Conservation (phyloP, 2,113 vertebrate species). For the Peromyscus maniculatus region DNA sequence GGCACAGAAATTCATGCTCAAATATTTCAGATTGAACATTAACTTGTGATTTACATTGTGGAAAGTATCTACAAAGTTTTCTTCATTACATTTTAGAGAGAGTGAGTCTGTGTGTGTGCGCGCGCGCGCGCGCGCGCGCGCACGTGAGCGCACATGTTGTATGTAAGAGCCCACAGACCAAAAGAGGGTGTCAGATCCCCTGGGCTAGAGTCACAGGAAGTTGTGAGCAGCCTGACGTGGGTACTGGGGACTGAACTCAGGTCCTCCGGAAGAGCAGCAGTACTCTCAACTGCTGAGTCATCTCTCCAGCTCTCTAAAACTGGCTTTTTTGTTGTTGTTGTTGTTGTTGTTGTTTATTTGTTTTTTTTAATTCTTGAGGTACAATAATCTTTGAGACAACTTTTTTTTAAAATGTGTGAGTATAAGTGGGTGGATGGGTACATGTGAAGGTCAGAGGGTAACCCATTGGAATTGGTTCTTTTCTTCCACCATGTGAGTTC, state of each 20-base stretch:
- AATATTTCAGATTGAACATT: not conserved
- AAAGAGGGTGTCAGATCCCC: not conserved
- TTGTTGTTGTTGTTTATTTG: not conserved
- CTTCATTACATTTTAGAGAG: not conserved
- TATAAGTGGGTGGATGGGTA: not conserved
- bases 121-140: not conserved
- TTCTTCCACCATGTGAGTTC: too few species aligned
- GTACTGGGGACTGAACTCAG: not conserved
- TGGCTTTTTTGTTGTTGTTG: not conserved
- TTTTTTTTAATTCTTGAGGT: not conserved
- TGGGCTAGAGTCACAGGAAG: not conserved
- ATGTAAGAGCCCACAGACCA: not conserved
- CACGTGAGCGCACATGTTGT: too few species aligned
- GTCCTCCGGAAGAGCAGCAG: not conserved
- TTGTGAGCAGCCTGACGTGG: too few species aligned
- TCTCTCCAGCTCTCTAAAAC: too few species aligned
- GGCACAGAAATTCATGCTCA: not conserved
- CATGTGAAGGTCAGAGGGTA: not conserved
- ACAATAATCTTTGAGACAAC: conserved; percentile 1
- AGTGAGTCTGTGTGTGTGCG: not conserved
- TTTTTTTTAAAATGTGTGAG: too few species aligned
- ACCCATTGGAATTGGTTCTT: not conserved
- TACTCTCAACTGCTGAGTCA: not conserved
- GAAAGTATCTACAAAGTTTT: not conserved
- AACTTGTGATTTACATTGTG: not conserved